Percentiles rank a stretch among this genome's conserved stretches.
These are phyloP conservation scores for Apogon talboti DNA, from an alignment of 2,797 vertebrate species.

Conservation along the genomic window DNA sequence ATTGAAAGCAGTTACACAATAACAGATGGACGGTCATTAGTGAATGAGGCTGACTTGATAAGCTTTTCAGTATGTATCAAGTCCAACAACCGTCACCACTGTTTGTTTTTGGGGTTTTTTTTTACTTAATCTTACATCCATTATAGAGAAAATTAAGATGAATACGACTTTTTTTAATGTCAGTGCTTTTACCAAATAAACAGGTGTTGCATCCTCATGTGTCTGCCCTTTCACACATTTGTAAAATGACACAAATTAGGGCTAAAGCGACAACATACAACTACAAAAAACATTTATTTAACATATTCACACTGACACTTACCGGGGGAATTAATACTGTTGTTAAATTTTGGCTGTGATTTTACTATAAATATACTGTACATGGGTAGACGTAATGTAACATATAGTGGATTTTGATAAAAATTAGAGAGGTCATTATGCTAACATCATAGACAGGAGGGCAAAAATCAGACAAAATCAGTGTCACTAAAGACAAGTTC, in stretches of 20 bases:
- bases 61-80: slow-evolving; percentile 58
- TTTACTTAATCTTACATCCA: slow-evolving; percentile 40
- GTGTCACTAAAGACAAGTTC: not conserved
- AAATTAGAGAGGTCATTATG: too few relatives aligned
- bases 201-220: slow-evolving; percentile 19
- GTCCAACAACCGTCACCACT: slow-evolving; percentile 20
- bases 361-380: too few relatives aligned
- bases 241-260: too few relatives aligned
- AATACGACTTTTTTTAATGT: slow-evolving; percentile 12
- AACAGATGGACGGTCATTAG: slow-evolving; percentile 79
- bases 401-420: too few relatives aligned
- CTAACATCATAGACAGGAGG: too few relatives aligned
- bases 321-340: too few relatives aligned
- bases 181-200: slow-evolving; percentile 2
- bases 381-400: not conserved
- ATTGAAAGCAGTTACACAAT: slow-evolving; percentile 55
- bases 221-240: not conserved
- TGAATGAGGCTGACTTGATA: slow-evolving; percentile 68
- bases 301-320: too few relatives aligned
- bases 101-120: too few relatives aligned
- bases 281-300: too few relatives aligned
- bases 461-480: too few relatives aligned
- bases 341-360: not conserved
- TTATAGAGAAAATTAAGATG: slow-evolving; percentile 31
- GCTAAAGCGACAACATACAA: too few relatives aligned